Conservation (phyloP, 2,888 invertebrate genomes). For the Tortricodes alternella region DNA sequence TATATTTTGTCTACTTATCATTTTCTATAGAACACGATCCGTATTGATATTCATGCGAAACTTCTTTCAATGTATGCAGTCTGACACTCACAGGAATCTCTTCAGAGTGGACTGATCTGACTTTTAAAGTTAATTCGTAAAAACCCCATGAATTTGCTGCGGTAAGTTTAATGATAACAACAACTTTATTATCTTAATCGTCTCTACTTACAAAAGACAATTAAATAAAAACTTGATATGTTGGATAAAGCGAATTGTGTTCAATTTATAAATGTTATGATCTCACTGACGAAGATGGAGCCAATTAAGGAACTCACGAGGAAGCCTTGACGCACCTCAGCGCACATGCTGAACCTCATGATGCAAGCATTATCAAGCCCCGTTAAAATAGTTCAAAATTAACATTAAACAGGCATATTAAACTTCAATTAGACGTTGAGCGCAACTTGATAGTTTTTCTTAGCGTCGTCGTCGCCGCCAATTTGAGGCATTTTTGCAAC, state of each 20-base stretch:
- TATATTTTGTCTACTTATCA: conserved; percentile 15
- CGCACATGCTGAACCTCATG: background rate
- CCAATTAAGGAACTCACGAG: conserved; percentile 48
- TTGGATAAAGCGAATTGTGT: conserved; percentile 1
- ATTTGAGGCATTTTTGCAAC: background rate
- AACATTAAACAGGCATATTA: conserved; percentile 9
- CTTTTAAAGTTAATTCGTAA: no score
- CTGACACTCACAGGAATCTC: background rate
- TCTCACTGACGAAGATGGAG: conserved; percentile 44
- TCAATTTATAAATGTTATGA: conserved; percentile 17
- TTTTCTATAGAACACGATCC: conserved; percentile 18
- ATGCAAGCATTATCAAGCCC: conserved; percentile 6
- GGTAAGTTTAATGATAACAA: no score
- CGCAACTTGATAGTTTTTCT: conserved; percentile 6
- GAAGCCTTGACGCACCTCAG: conserved; percentile 57
- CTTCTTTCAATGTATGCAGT: conserved; percentile 19
- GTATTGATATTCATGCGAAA: conserved; percentile 26
- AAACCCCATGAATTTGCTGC: no score
- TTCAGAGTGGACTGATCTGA: no score
- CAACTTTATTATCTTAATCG: background rate
- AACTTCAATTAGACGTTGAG: conserved; percentile 1
- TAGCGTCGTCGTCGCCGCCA: background rate
- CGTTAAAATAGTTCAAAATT: conserved; percentile 4
- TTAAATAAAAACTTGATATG: background rate
- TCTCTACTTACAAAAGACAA: background rate